Conservation (phyloP, 2,888 invertebrate species). For the Drosophila kambysellisi region DNA sequence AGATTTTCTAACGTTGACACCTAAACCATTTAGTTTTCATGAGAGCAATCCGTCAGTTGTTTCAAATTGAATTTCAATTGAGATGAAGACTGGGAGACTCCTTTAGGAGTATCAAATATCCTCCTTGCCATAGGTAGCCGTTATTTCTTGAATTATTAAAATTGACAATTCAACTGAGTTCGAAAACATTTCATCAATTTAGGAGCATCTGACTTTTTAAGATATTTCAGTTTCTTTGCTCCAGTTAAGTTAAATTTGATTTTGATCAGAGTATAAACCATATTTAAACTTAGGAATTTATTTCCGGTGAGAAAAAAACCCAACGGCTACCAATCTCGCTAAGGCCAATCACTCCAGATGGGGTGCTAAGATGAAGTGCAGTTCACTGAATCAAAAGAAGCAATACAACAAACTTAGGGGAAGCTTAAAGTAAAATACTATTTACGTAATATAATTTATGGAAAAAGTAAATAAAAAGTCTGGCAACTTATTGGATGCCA, state of each 20-base stretch:
- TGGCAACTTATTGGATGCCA: slow-evolving; percentile 28
- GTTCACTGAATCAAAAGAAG: neutral
- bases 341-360: neutral
- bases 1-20: no score
- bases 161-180: no score
- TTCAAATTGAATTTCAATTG: no score
- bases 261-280: neutral
- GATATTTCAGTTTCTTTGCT: neutral
- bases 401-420: neutral
- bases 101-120: no score
- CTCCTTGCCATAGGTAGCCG: no score
- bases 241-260: neutral
- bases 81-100: no score
- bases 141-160: no score
- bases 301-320: neutral
- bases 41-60: no score
- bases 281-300: neutral
- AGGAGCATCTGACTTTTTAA: no score
- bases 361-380: neutral
- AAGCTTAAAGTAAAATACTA: neutral
- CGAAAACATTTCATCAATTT: no score
- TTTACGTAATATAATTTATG: neutral
- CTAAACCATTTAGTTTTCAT: no score
- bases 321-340: neutral
- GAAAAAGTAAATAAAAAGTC: neutral